These are phyloP conservation scores for Lepilemur ruficaudatus DNA, from an alignment of 2,797 vertebrate genomes.

Conservation along the genomic window DNA sequence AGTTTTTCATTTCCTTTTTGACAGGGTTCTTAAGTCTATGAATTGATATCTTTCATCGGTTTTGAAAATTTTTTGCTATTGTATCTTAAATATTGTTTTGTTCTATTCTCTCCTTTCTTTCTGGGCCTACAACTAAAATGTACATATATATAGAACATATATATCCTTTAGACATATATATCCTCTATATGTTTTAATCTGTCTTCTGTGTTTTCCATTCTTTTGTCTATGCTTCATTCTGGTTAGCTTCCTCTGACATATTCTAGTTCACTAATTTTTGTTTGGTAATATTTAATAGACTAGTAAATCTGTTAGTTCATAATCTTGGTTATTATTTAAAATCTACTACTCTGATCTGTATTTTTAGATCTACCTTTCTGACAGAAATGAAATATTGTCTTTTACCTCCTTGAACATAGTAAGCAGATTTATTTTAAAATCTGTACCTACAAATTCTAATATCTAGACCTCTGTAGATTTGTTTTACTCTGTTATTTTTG, in stretches of 20 bases:
- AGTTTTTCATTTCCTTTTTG: neutral
- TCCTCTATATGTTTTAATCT: neutral
- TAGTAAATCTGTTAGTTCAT: neutral
- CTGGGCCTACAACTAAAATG: neutral
- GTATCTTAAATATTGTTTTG: slow-evolving; percentile 1
- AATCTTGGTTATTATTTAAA: neutral
- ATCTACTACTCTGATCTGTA: neutral
- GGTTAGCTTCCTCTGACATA: neutral
- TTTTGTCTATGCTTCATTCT: neutral
- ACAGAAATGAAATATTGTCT: neutral
- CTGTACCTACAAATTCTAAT: neutral
- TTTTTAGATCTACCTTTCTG: neutral
- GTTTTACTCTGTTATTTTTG: neutral
- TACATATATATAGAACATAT: rapidly evolving
- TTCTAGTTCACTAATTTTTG: neutral
- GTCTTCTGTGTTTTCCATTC: neutral
- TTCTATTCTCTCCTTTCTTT: neutral
- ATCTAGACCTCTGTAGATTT: neutral
- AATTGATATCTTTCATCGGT: neutral
- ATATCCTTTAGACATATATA: neutral
- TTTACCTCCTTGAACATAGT: neutral
- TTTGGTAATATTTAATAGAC: neutral
- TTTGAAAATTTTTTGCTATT: neutral
- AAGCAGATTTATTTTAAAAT: neutral
- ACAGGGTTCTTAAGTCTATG: neutral